These are phyloP conservation scores for rabbit (Oryctolagus cuniculus) DNA, from an alignment of 2,113 vertebrate species.

Conservation along the genomic window DNA sequence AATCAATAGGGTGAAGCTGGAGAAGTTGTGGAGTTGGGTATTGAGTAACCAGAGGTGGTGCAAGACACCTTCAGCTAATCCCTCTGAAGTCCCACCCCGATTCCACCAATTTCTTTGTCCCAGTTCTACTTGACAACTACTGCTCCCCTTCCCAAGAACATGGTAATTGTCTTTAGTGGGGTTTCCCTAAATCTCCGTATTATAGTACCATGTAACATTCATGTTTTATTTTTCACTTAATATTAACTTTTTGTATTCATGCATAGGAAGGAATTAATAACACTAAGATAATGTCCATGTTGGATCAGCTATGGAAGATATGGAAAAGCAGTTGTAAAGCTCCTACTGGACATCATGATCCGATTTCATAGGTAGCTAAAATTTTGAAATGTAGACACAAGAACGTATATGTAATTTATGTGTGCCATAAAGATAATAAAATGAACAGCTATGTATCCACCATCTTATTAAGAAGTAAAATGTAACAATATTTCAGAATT, in stretches of 20 bases:
- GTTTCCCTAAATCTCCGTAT: not conserved
- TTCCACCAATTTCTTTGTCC: not conserved
- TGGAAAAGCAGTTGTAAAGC: not conserved
- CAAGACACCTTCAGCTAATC: conserved; percentile 44
- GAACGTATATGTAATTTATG: not conserved
- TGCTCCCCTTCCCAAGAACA: conserved; percentile 1
- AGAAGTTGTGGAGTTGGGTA: conserved; percentile 38
- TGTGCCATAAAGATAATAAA: not conserved
- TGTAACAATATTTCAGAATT: not conserved
- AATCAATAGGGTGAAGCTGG: conserved; percentile 47
- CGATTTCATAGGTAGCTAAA: not conserved
- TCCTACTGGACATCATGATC: not conserved
- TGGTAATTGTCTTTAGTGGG: not conserved
- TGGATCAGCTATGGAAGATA: conserved; percentile 23
- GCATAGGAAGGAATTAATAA: conserved; percentile 4
- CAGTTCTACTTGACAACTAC: not conserved
- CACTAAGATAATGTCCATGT: not conserved
- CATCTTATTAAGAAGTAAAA: conserved; percentile 10
- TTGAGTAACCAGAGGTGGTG: conserved; percentile 59
- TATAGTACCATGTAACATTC: not conserved
- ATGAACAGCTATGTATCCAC: not conserved
- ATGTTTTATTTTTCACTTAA: not conserved
- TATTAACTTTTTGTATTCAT: not conserved
- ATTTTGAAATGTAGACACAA: not conserved
- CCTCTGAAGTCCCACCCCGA: not conserved